Evolutionary conservation across 1,140 invertebrate genomes (phyloP), one percentile per base, ranked within the genome.

Genomic region (Drosophila lini): DNA sequence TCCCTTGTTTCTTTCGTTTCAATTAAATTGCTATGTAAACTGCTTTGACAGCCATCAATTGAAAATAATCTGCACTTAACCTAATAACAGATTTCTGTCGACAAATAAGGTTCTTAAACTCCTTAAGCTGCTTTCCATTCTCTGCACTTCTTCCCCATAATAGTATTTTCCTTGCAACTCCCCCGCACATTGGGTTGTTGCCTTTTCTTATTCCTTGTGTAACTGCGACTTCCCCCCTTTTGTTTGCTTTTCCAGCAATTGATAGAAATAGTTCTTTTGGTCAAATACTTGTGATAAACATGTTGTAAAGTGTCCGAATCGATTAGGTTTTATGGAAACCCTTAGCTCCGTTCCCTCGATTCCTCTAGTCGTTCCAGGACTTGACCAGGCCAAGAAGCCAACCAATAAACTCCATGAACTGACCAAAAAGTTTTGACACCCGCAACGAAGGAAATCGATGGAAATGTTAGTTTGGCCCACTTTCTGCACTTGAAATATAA

Each of bases 401-500:
- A 67, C 67, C 78, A 76, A 81, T 81, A 81, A 76, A 76, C 64
- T 78, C 50, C 19, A 22, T 31, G 36, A 60, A 50, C 65, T 80
- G 59, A 75, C 62, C 65, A 40, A 70, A 80, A 80, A 81, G 47
- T 81, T 81, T 73, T 77, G 74, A 81, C 79, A 77, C 53, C 40
- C 41, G 25, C 28, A 32, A 38, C 16, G 16, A 48, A 40, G 44
- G 50, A 38, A 44, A 50, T 28, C 63, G 42, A 40, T 28, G 50
- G 42, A 34, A 44, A 11, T 36, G 48, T 62, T 55, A 76, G 45
- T 81, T 81, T 65, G 58, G 42, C 52, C 59, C 61, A 79, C 40
- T 61, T 79, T 41, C 55, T 38, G 42, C 58, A 53, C 73, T 61
- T 41, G 28, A 48, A 70, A 78, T 63, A 50, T 50, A 50, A 50